These are phyloP conservation scores for Patella vulgata DNA, from an alignment of 1,140 invertebrate species.

Conservation along the genomic window DNA sequence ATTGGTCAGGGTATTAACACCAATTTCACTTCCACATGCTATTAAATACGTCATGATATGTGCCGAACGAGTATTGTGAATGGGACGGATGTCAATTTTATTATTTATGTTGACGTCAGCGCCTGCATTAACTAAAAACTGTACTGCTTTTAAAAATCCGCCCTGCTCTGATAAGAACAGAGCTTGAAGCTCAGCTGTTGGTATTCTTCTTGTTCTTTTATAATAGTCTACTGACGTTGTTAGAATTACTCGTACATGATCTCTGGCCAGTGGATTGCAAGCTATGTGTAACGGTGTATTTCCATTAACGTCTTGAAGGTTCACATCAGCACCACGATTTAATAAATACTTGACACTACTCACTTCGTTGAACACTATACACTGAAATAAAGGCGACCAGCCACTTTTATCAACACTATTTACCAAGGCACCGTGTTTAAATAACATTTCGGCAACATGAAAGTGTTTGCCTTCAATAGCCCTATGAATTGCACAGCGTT, in stretches of 20 bases:
- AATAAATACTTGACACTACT: conserved; percentile 23
- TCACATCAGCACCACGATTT: conserved; percentile 16
- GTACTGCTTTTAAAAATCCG: conserved; percentile 6
- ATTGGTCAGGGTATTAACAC: conserved; percentile 4
- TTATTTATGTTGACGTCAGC: conserved; percentile 13
- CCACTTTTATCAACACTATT: conserved; percentile 32
- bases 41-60: conserved; percentile 15
- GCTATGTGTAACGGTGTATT: conserved; percentile 23
- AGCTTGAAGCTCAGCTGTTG: conserved; percentile 21
- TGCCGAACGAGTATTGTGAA: conserved; percentile 7
- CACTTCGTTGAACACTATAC: conserved; percentile 24
- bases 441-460: conserved; percentile 25
- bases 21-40: conserved; percentile 10
- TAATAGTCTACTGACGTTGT: conserved; percentile 27
- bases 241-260: conserved; percentile 14
- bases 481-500: conserved; percentile 28
- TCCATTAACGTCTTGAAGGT: conserved; percentile 17
- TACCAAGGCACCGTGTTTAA: conserved; percentile 17
- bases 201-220: conserved; percentile 24
- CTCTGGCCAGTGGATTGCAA: conserved; percentile 16
- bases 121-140: conserved; percentile 28
- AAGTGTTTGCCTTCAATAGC: conserved; percentile 29
- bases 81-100: background rate
- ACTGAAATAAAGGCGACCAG: conserved; percentile 35
- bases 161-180: conserved; percentile 10